Conservation (phyloP, 23 tunicate genomes). For the Clavelina lepadiformis region DNA sequence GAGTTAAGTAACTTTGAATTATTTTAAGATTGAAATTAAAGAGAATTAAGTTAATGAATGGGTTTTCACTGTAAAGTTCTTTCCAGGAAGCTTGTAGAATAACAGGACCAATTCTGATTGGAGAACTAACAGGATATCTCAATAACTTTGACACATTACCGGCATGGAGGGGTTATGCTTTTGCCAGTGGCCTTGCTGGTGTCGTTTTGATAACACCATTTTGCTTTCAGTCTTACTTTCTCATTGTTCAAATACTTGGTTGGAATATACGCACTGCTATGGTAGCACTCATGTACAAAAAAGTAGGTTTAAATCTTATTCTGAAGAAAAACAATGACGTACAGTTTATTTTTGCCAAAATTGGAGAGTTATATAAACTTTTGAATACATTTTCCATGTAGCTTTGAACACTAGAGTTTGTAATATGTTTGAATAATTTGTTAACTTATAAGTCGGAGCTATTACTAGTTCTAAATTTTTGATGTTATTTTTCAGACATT, state of each 20-base stretch:
- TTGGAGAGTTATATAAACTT: too few species aligned
- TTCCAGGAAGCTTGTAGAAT: constrained; percentile 24
- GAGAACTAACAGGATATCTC: constrained; percentile 34
- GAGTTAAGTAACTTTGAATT: too few species aligned
- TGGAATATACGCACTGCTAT: constrained; percentile 66
- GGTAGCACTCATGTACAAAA: constrained; percentile 85
- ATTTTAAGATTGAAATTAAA: too few species aligned
- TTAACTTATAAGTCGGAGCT: not conserved
- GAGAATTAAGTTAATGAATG: not conserved
- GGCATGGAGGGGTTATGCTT: constrained; percentile 27
- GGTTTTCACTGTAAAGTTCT: not conserved
- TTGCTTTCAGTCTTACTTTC: constrained; percentile 14
- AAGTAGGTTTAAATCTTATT: constrained; percentile 20
- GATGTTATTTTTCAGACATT: constrained; percentile 46
- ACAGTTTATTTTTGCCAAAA: not conserved
- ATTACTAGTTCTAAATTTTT: not conserved
- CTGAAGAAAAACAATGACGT: too few species aligned
- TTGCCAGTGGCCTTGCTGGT: constrained; percentile 28
- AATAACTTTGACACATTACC: constrained; percentile 1
- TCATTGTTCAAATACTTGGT: constrained; percentile 27
- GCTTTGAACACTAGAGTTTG: not conserved
- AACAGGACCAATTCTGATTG: constrained; percentile 24
- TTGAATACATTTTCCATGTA: too few species aligned
- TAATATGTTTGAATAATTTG: not conserved
- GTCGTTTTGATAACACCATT: constrained; percentile 2